Evolutionary conservation across 2,888 invertebrate species (phyloP), one percentile per base, ranked within the genome.

Genomic region (Automeris io): DNA sequence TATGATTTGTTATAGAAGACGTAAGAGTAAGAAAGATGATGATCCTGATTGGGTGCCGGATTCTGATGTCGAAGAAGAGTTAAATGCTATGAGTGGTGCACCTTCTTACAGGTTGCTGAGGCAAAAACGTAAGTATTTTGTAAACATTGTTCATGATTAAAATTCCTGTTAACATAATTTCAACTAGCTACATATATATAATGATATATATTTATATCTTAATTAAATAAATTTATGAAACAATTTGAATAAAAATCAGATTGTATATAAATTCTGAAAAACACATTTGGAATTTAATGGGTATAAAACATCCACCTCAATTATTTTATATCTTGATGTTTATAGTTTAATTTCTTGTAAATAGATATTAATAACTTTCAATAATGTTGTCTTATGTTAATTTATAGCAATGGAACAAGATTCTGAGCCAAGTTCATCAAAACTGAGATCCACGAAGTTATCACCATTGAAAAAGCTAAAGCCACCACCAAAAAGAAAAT

Each of bases 11-110:
- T 63, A 35, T 42, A 74, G 80, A 22, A 70, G 79, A 40, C 73
- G 70, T 46, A 73, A 62, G 41, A 78, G 74, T 35, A 82, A 72
- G 38, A 77, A 58, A 43, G 82, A 85, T 33, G 82, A 87, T 48
- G 88, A 89, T 50, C 88, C 88, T 1, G 87, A 88, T 36, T 90
- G 89, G 89, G 57, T 88, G 0, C 88, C 89, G 11, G 90, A 91
- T 58, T 87, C 92, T 1, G 93, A 93, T 47, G 88, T 93, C 0
- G 88, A 90, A 65, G 88, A 90, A 0, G 94, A 94, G 63, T 61
- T 94, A 18, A 90, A 90, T 40, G 92, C 92, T 0, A 90, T 94
- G 91, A 75, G 87, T 26, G 83, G 82, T 7, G 72, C 71, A 4
- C 69, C 77, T 8, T 55, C 67, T 23, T 78, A 80, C 39, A 64